Evolutionary conservation across 2,797 vertebrate species (phyloP).

Genomic region (Muraenolepis orangiensis): DNA sequence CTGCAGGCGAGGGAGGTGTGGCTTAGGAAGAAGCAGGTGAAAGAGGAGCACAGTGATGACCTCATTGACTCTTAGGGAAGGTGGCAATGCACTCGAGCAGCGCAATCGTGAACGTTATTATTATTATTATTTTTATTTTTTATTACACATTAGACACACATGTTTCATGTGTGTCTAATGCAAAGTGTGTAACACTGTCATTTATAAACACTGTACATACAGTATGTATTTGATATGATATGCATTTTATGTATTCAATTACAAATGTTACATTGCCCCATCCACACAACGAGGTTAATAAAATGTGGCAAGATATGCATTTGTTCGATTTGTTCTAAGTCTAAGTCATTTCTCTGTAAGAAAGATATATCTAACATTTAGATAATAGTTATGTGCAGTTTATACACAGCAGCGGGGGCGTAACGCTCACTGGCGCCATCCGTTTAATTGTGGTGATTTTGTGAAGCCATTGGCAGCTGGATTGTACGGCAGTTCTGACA

Average conservation of each 20-base stretch:
- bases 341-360: background rate
- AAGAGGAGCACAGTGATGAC: conserved; percentile 32
- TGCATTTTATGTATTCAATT: background rate
- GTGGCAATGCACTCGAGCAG: background rate
- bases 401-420: background rate
- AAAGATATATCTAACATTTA: background rate
- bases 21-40: conserved; percentile 63
- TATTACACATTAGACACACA: too few relatives aligned
- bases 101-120: too few relatives aligned
- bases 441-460: background rate
- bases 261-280: background rate
- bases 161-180: conserved; percentile 32
- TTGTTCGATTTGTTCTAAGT: background rate
- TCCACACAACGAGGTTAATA: background rate
- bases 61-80: conserved; percentile 67
- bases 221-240: background rate
- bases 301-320: background rate
- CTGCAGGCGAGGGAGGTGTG: conserved; percentile 74
- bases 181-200: conserved; percentile 28
- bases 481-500: background rate
- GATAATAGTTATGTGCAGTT: background rate
- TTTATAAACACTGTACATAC: background rate
- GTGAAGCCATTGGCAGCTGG: background rate
- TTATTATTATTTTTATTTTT: background rate
- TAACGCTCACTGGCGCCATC: background rate